Percentiles rank a stretch among this genome's conserved stretches.
Conservation (phyloP, 2,888 invertebrate genomes). For the Epinotia nisella region DNA sequence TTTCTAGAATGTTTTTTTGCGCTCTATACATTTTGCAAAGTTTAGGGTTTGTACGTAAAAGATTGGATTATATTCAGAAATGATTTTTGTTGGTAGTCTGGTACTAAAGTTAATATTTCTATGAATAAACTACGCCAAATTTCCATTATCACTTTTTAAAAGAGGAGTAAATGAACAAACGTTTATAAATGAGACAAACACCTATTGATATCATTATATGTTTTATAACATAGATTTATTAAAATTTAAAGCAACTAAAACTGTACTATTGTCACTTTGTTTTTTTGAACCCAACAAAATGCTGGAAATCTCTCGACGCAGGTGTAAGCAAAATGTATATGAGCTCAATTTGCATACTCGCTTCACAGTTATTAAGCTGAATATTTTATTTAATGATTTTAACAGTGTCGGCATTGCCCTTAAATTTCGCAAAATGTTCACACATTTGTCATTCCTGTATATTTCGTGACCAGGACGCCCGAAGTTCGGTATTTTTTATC, state of each 20-base stretch:
- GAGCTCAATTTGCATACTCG: conserved; percentile 14
- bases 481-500: background rate
- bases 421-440: background rate
- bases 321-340: conserved; percentile 8
- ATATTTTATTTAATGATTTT: conserved; percentile 4
- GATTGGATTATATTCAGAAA: no score
- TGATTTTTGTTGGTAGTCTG: no score
- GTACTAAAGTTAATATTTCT: background rate
- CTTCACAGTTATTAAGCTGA: conserved; percentile 15
- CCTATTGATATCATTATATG: no score
- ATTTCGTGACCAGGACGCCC: background rate
- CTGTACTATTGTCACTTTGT: background rate
- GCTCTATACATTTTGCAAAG: no score
- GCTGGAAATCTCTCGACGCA: conserved; percentile 2
- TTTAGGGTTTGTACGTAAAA: no score
- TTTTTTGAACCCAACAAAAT: background rate
- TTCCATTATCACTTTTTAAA: no score
- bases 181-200: no score
- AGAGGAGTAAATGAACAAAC: no score
- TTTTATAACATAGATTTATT: background rate
- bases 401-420: background rate
- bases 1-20: no score
- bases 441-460: background rate
- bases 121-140: no score
- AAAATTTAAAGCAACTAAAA: background rate